These are phyloP conservation scores for Lutraria rhynchaena DNA, from an alignment of 1,140 invertebrate genomes.

Conservation along the genomic window DNA sequence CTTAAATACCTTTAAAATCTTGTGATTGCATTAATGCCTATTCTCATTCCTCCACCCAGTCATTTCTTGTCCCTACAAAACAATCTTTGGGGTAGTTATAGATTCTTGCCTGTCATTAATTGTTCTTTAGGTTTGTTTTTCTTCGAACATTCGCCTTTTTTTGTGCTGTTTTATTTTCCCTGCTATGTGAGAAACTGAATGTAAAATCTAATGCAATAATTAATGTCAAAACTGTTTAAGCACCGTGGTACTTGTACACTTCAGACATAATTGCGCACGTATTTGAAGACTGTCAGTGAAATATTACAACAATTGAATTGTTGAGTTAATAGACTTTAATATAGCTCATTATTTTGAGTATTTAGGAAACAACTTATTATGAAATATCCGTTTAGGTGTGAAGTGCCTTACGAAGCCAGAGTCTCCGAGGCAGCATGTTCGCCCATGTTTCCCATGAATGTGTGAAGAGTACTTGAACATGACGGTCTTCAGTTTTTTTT, in stretches of 20 bases:
- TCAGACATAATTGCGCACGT: constrained; percentile 22
- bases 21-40: too few species aligned
- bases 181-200: constrained; percentile 29
- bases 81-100: too few species aligned
- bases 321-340: constrained; percentile 55
- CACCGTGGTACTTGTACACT: constrained; percentile 18
- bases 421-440: neutral
- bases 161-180: neutral
- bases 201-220: constrained; percentile 3
- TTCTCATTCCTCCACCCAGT: too few species aligned
- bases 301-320: constrained; percentile 45
- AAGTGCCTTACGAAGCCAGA: constrained; percentile 29
- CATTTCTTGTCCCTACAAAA: too few species aligned
- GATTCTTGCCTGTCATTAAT: too few species aligned
- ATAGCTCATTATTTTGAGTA: constrained; percentile 53
- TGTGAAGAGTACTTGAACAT: constrained; percentile 46
- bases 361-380: constrained; percentile 41
- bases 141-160: too few species aligned
- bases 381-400: constrained; percentile 49
- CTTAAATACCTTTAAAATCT: too few species aligned
- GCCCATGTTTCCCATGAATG: constrained; percentile 12
- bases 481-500: constrained; percentile 4
- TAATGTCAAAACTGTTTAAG: constrained; percentile 30
- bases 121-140: too few species aligned
- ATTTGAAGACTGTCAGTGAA: constrained; percentile 53